Conservation (phyloP, 1,140 invertebrate species). For the Trichonephila inaurata region DNA sequence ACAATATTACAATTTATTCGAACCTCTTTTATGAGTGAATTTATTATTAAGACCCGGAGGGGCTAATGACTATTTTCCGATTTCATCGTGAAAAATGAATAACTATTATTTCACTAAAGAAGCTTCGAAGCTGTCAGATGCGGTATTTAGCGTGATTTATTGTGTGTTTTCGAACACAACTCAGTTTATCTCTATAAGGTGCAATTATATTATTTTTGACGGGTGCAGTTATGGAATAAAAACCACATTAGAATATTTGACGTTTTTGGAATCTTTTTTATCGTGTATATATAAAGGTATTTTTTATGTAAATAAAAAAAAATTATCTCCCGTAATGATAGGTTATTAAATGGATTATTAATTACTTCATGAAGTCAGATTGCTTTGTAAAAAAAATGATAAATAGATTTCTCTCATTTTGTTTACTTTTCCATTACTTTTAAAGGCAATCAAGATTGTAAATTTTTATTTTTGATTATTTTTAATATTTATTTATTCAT, state of each 20-base stretch:
- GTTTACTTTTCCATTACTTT: too few species aligned
- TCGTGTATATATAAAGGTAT: too few species aligned
- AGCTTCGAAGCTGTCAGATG: neutral
- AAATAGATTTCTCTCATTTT: too few species aligned
- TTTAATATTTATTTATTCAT: too few species aligned
- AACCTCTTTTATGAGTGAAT: neutral
- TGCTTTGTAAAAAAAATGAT: too few species aligned
- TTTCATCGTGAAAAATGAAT: constrained; percentile 11
- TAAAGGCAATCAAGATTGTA: too few species aligned
- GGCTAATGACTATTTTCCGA: constrained; percentile 31
- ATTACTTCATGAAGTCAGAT: too few species aligned
- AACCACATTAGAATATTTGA: neutral
- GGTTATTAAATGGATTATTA: neutral
- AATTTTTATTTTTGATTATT: too few species aligned
- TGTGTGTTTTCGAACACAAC: constrained; percentile 6
- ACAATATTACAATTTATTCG: constrained; percentile 30
- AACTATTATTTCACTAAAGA: constrained; percentile 19
- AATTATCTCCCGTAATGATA: neutral
- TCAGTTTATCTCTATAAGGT: neutral
- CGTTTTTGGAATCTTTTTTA: neutral
- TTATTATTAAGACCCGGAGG: neutral
- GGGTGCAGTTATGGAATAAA: neutral
- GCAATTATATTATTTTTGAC: constrained; percentile 3
- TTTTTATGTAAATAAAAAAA: neutral
- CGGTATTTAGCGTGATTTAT: constrained; percentile 7